Evolutionary conservation across 2,113 vertebrate species (phyloP), one percentile per base, ranked within the genome.

Genomic region (Lepidothrix coronata): DNA sequence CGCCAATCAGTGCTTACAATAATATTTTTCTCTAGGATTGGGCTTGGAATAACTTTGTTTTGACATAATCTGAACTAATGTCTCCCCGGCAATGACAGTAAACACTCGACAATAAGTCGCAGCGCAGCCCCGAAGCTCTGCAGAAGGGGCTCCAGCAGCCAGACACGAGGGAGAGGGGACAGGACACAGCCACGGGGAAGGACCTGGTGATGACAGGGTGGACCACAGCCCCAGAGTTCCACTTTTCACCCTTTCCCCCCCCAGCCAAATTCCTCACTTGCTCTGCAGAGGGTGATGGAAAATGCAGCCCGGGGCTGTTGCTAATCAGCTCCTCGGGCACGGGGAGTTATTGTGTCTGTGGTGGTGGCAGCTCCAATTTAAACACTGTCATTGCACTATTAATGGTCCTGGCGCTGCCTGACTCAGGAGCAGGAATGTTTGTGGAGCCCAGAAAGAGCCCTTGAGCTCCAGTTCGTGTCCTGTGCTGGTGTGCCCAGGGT

Each of bases 11-110:
- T 89, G 92, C 84, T 96, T 93, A 68, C 59, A 59, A 93, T 95
- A 96, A 96, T 88, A 81, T 96, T 96, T 96, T 95, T 88, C 84
- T 86, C 77, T 37, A 91, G 84, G 93, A 89, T 78, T 76, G 93
- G 94, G 95, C 90, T 80, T 95, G 96, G 96, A 97, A 93, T 91
- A 96, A 96, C 95, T 93, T 88, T 81, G 93, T 85, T 95, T 93
- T 96, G 91, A 97, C 95, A 97, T 92, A 89, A 94, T 88, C 89
- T 92, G 84, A 94, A 97, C 93, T 93, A 96, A 96, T 85, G 92
- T 96, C 89, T 93, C 95, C 88, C 75, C 70, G 86, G 88, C 95
- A 97, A 88, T 97, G 97, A 96, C 98, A 98, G 96, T 95, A 95
- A 94, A 88, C 97, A 97, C 95, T 97, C 37, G 31, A 67, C 96